phyloP scores from a whole-genome alignment of 2,113 vertebrate genomes.

The Tachysurus vachellii region DNA sequence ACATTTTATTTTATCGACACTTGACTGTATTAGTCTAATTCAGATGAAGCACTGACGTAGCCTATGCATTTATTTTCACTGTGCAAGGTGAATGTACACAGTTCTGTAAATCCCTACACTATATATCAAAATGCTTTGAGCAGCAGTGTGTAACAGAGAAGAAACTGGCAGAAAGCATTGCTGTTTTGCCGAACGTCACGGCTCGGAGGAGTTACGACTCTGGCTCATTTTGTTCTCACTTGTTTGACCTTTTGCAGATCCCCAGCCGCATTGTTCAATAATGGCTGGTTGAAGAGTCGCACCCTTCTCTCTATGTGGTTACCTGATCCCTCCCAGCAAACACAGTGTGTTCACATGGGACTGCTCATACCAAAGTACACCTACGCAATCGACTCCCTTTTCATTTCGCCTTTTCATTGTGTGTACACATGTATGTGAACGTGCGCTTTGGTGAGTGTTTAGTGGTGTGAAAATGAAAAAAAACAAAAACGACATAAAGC shows the following conservation, averaged over 20 bases:
- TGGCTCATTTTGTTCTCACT: slow-evolving; percentile 27
- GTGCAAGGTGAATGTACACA: not conserved
- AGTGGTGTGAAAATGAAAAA: slow-evolving; percentile 37
- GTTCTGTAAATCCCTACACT: not conserved
- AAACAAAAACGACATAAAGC: slow-evolving; percentile 34
- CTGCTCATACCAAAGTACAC: slow-evolving; percentile 77
- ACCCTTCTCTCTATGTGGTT: slow-evolving; percentile 54
- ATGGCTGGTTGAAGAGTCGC: slow-evolving; percentile 49
- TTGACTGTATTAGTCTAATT: not conserved
- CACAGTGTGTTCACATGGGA: slow-evolving; percentile 72
- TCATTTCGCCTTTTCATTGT: slow-evolving; percentile 42
- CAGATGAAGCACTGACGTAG: not conserved
- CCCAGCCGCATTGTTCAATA: slow-evolving; percentile 43
- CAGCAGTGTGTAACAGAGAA: not conserved
- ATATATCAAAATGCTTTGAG: no score
- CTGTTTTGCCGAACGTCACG: not conserved
- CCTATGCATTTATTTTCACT: not conserved
- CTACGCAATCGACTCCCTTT: slow-evolving; percentile 74
- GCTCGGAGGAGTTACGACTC: slow-evolving; percentile 15
- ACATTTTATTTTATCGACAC: not conserved
- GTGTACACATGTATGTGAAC: slow-evolving; percentile 16
- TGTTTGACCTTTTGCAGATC: slow-evolving; percentile 53
- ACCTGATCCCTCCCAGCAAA: slow-evolving; percentile 58
- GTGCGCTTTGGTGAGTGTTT: not conserved
- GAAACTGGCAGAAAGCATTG: slow-evolving; percentile 4